These are phyloP conservation scores for Australoheros scitulus DNA, from an alignment of 2,113 vertebrate genomes.

Conservation along the genomic window DNA sequence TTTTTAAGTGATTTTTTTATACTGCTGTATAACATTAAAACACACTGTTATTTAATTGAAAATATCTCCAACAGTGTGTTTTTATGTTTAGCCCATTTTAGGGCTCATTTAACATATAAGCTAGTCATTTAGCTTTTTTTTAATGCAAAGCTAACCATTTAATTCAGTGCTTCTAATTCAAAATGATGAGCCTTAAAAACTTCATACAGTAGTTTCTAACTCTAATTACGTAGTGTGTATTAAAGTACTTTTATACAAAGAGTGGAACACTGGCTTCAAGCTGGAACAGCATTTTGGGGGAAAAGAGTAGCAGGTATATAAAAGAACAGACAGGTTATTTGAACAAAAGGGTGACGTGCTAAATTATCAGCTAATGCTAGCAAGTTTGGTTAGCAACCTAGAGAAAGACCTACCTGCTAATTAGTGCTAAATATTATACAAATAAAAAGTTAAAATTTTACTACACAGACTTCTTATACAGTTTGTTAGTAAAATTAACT, in stretches of 20 bases:
- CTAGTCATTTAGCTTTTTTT: neutral
- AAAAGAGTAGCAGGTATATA: no score
- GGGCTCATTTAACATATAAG: neutral
- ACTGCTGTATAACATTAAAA: accelerated
- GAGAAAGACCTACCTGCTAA: no score
- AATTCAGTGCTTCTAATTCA: neutral
- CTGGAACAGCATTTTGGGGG: accelerated
- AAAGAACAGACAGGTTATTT: no score
- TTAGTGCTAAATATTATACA: no score
- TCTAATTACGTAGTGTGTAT: neutral
- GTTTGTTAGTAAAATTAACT: no score
- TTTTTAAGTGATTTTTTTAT: neutral
- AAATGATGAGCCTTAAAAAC: neutral
- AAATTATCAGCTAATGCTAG: neutral
- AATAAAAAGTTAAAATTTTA: no score
- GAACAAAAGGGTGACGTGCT: neutral
- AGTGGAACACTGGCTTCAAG: neutral
- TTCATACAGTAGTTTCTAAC: neutral
- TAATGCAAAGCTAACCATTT: neutral
- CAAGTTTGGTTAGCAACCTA: neutral
- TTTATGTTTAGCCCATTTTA: neutral
- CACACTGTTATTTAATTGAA: no score
- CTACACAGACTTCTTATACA: no score
- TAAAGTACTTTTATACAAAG: neutral
- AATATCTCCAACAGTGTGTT: neutral